phyloP scores from a whole-genome alignment of 1,140 invertebrate species.

The Amyelois transitella region DNA sequence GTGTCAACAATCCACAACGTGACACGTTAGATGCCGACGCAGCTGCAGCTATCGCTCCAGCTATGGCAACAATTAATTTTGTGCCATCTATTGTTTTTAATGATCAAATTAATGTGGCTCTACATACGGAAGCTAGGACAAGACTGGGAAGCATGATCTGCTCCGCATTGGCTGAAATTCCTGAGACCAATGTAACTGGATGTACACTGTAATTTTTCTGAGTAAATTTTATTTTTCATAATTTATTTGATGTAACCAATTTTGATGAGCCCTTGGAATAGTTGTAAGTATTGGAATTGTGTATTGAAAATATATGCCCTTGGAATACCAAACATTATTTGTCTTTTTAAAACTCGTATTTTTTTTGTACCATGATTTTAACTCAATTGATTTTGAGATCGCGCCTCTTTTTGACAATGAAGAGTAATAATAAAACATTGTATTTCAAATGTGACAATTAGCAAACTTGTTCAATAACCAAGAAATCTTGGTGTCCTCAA shows the following conservation, averaged over 20 bases:
- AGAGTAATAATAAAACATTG: too few relatives aligned
- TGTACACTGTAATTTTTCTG: not conserved
- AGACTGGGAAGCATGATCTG: slow-evolving; percentile 38
- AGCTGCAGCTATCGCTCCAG: slow-evolving; percentile 18
- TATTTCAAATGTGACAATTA: not conserved
- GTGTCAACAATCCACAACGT: slow-evolving; percentile 26
- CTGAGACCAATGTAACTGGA: slow-evolving; percentile 27
- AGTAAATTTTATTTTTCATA: too few relatives aligned
- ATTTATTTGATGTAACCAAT: too few relatives aligned
- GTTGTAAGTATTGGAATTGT: too few relatives aligned
- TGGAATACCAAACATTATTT: too few relatives aligned
- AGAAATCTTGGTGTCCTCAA: slow-evolving; percentile 5
- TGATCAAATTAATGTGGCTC: slow-evolving; percentile 21
- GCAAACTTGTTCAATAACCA: not conserved
- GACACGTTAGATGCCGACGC: slow-evolving; percentile 32
- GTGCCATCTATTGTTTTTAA: slow-evolving; percentile 53
- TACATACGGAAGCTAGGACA: slow-evolving; percentile 19
- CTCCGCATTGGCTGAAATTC: slow-evolving; percentile 37
- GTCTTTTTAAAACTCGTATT: too few relatives aligned
- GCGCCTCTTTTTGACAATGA: too few relatives aligned
- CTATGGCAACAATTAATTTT: slow-evolving; percentile 31
- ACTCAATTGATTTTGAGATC: too few relatives aligned
- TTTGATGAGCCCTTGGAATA: too few relatives aligned
- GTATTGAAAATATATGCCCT: too few relatives aligned
- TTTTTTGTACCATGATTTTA: too few relatives aligned